phyloP scores from a whole-genome alignment of 2,797 vertebrate genomes.

The Enteromius fasciolatus region DNA sequence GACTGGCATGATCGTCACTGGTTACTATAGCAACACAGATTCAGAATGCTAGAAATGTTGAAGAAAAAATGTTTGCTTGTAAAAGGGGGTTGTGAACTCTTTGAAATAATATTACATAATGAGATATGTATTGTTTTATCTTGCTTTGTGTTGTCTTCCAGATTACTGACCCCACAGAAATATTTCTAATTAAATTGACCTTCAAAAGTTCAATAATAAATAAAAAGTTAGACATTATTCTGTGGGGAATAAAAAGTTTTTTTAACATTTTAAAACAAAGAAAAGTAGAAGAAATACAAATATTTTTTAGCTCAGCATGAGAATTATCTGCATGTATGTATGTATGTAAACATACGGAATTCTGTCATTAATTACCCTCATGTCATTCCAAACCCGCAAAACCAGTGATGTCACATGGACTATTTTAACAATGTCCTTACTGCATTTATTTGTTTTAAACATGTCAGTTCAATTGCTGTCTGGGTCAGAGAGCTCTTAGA shows the following conservation, averaged over 20 bases:
- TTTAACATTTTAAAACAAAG: background rate
- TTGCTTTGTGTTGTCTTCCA: background rate
- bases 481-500: background rate
- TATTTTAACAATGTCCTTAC: background rate
- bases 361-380: background rate
- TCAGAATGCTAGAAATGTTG: background rate
- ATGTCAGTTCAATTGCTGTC: background rate
- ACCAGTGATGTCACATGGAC: background rate
- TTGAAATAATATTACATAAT: background rate
- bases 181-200: constrained; percentile 5
- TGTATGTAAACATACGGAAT: background rate
- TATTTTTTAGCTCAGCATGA: background rate
- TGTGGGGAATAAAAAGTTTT: background rate
- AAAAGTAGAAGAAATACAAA: background rate
- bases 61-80: background rate
- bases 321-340: background rate
- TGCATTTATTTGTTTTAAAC: background rate
- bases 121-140: background rate
- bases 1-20: background rate
- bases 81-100: background rate
- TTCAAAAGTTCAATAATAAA: background rate
- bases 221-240: background rate
- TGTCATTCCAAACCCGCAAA: too few relatives aligned
- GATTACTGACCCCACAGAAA: background rate
- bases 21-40: constrained; percentile 15